Evolutionary conservation across 2,888 invertebrate species (phyloP), one percentile per base, ranked within the genome.

Genomic region (Liodrosophila aerea): DNA sequence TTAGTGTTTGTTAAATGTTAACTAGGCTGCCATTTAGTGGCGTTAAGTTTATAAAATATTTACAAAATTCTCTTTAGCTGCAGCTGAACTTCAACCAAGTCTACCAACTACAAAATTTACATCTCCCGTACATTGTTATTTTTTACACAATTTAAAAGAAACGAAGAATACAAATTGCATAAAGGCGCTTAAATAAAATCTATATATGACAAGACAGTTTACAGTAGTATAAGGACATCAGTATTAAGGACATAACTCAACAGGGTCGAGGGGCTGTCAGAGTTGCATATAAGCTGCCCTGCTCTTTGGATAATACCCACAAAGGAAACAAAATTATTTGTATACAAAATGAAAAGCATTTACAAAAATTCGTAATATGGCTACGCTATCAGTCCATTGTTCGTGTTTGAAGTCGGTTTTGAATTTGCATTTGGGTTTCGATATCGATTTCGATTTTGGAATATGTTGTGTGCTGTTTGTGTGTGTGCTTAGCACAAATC

Each of bases 301-400:
- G 22, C 22, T 22, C 22, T 22, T 22, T 30, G n/a, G 11, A 12
- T 41, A 41, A 41, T 18, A 18, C 12, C 56, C 56, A 36, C 56
- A 62, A 64, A 63, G 36, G 33, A 61, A 73, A 76, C 58, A 64
- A n/a, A n/a, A n/a, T n/a, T n/a, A 72, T 56, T 63, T 64, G 58
- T 65, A 62, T 62, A 80, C 43, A 64, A 64, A 22, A 15, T 37
- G 15, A 37, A 12, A 18, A 41, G 7, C 39, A 47, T 47, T 11
- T 54, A 54, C 45, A 69, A 66, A 81, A 83, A 85, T 76, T 86
- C 70, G 85, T 84, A 70, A 77, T 85, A 85, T 83, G 84, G 85
- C 87, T 85, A 85, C 61, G 77, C 85, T 85, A 85, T 85, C 85
- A 85, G 82, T 83, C 82, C 82, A 85, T 86, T 82, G 73, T 83